A percentile compares a stretch with the other conserved stretches of the same genome.
phyloP scores from a whole-genome alignment of 2,113 vertebrate genomes.

The Phasianus colchicus region DNA sequence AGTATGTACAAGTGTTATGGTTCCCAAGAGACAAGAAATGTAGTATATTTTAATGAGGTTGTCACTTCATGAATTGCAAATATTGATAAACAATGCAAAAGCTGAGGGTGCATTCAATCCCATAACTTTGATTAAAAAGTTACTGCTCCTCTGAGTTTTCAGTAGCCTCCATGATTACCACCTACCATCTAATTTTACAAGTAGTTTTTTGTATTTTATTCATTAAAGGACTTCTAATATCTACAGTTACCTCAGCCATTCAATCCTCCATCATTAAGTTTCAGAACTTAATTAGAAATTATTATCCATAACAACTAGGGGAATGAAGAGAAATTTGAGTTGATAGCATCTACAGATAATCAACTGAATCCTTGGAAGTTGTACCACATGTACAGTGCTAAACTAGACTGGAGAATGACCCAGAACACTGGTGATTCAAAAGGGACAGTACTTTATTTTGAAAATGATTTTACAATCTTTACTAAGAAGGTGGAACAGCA shows the following conservation, averaged over 20 bases:
- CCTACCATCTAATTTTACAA: background rate
- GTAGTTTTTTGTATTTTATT: background rate
- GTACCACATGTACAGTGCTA: background rate
- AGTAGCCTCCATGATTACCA: background rate
- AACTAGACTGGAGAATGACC: background rate
- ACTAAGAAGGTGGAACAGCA: background rate
- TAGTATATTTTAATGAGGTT: background rate
- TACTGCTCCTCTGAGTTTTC: background rate
- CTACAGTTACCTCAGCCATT: background rate
- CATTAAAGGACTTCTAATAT: background rate
- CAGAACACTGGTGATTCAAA: accelerated
- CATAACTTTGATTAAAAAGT: background rate
- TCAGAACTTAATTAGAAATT: background rate
- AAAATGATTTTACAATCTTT: background rate
- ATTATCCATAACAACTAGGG: background rate
- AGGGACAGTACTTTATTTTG: background rate
- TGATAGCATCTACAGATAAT: background rate
- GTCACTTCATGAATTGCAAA: background rate
- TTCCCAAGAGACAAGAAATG: background rate
- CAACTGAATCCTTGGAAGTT: background rate
- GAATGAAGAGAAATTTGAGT: background rate
- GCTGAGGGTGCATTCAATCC: background rate
- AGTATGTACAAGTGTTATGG: background rate
- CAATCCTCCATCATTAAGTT: background rate
- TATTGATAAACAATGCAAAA: background rate